Conservation (phyloP, 2,113 vertebrate genomes). For the Prunella himalayana region DNA sequence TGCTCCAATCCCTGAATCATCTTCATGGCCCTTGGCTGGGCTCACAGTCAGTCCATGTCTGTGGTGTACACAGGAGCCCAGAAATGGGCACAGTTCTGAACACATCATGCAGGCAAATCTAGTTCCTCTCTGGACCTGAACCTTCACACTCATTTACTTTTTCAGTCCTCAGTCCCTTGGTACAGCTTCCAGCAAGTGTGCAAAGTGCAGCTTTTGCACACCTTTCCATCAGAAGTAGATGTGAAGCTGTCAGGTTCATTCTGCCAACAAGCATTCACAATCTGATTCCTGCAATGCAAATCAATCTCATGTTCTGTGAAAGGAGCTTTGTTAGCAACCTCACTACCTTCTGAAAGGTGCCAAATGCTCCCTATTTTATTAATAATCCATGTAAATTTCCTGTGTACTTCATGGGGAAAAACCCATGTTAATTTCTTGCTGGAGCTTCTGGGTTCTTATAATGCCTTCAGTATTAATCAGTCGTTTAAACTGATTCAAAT, state of each 20-base stretch:
- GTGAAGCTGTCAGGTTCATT: not conserved
- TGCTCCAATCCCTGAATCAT: not conserved
- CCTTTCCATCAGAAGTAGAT: not conserved
- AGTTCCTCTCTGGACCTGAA: not conserved
- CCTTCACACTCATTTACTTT: not conserved
- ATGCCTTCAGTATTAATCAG: not conserved
- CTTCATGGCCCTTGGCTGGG: not conserved
- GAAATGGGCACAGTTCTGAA: not conserved
- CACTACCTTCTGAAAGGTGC: not conserved
- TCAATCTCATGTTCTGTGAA: not conserved
- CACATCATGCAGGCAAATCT: not conserved
- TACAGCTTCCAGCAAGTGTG: not conserved
- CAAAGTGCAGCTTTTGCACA: not conserved
- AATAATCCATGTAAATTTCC: not conserved
- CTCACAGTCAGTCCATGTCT: not conserved
- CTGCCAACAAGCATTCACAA: not conserved
- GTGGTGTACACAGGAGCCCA: rapidly evolving
- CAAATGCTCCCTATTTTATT: not conserved
- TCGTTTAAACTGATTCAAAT: not conserved
- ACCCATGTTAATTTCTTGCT: not conserved
- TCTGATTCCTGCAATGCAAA: not conserved
- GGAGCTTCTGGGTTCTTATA: not conserved
- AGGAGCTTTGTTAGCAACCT: not conserved
- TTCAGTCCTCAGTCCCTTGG: not conserved
- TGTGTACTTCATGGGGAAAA: not conserved